A percentile compares a stretch with the other conserved stretches of the same genome.
Evolutionary conservation across 2,113 vertebrate genomes (phyloP).

Genomic region (Camelus dromedarius): DNA sequence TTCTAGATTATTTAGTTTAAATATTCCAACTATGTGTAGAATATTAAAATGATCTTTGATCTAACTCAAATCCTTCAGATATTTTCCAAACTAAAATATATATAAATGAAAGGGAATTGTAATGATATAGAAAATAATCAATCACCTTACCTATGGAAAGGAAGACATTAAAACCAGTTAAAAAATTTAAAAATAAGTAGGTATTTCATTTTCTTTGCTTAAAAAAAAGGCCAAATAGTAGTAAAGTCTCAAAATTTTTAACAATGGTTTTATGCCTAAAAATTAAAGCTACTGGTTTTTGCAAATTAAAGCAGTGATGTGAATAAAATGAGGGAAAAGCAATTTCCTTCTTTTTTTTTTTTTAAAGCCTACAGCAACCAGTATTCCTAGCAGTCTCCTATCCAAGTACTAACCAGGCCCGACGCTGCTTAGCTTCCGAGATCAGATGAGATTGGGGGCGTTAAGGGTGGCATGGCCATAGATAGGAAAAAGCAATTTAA

Average conservation of each 20-base stretch:
- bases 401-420: no score
- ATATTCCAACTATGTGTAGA: neutral
- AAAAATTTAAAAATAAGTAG: neutral
- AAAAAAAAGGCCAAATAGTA: neutral
- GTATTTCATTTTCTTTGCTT: neutral
- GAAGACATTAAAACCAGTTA: conserved; percentile 37
- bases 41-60: conserved; percentile 45
- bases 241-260: neutral
- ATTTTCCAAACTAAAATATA: conserved; percentile 47
- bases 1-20: neutral
- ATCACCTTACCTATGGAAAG: neutral
- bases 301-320: neutral
- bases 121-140: neutral
- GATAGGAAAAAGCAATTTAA: neutral
- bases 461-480: no score
- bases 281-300: conserved; percentile 1
- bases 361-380: no score
- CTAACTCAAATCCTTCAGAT: conserved; percentile 46
- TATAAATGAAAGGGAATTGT: neutral
- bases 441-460: no score
- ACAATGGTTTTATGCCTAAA: neutral
- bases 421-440: no score
- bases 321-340: neutral
- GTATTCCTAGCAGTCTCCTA: no score
- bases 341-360: no score